Base-by-base conservation (phyloP, 2,113 vertebrate genomes). In the Pao palembangensis region DNA sequence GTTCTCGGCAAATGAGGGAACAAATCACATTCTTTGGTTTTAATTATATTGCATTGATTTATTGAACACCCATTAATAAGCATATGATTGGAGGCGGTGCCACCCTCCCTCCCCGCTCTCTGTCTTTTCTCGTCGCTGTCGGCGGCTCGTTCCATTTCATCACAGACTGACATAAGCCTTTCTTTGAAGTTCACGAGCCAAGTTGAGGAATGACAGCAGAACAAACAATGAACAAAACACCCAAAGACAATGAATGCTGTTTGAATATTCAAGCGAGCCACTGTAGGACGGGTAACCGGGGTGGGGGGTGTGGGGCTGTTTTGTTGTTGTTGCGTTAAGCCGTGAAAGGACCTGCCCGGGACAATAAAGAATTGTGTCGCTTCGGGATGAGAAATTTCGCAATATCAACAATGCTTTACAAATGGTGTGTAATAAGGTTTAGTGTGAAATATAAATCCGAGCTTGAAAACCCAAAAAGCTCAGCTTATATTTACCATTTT, bases 151-250 rank as follows among this genome's bases (percentile, higher is more conserved):
- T 85, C 75, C 73, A 73, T 83, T 87, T 80, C 74, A 82, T 83
- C 81, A 76, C 75, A 77, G 81, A 83, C 78, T 81, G 82, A 86
- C 79, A 79, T 75, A 78, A 82, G 82, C 84, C 74, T 82, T 76
- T 85, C 84, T 88, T 90, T 89, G 85, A 86, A 82, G 80, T 85
- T 80, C 79, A 76, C 80, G 78, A 81, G 75, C 80, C 73, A 80
- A 78, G 83, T 80, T 69, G 72, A 81, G 80, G 67, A 85, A 85
- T 87, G 79, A 90, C 83, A 75, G 85, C 79, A 79, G 71, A 78
- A 86, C 83, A 88, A 87, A 91, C 88, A 89, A 89, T 85, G 82
- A 88, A 88, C 85, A 88, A 88, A 90, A 86, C 73, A 72, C 71
- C 62, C 57, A 82, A 84, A 87, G 83, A 86, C 81, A 87, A 90